A percentile compares a stretch with the other conserved stretches of the same genome.
These are phyloP conservation scores for Dinomys branickii DNA, from an alignment of 2,113 vertebrate genomes.

Conservation along the genomic window DNA sequence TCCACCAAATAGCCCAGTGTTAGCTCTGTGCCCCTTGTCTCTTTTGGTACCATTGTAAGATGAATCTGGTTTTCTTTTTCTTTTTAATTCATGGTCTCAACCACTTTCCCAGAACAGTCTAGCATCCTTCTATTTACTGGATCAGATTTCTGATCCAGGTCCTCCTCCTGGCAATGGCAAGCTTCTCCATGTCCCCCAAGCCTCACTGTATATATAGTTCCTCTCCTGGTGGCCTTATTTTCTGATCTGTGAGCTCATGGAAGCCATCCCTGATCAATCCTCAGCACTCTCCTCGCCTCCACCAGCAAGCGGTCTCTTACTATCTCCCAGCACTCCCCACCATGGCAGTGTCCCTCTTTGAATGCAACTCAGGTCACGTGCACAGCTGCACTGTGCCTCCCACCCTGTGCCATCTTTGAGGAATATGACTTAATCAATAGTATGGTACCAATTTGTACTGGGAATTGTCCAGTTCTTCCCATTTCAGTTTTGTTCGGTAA, in stretches of 20 bases:
- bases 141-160: background rate
- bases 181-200: background rate
- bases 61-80: background rate
- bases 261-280: background rate
- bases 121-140: background rate
- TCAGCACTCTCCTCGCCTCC: accelerated
- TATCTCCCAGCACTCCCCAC: accelerated
- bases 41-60: background rate
- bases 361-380: background rate
- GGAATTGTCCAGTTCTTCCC: background rate
- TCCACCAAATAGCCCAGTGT: background rate
- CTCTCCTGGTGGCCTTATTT: background rate
- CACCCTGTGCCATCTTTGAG: background rate
- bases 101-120: background rate
- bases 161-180: background rate
- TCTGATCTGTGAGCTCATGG: background rate
- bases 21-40: background rate
- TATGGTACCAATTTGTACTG: background rate
- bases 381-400: background rate
- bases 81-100: background rate
- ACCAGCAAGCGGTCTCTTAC: accelerated
- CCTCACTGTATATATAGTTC: too few relatives aligned
- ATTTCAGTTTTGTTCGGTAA: background rate
- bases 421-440: background rate
- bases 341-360: background rate